Percentiles rank a stretch among this genome's conserved stretches.
Evolutionary conservation across 2,113 vertebrate species (phyloP).

Genomic region (Verasper variegatus): DNA sequence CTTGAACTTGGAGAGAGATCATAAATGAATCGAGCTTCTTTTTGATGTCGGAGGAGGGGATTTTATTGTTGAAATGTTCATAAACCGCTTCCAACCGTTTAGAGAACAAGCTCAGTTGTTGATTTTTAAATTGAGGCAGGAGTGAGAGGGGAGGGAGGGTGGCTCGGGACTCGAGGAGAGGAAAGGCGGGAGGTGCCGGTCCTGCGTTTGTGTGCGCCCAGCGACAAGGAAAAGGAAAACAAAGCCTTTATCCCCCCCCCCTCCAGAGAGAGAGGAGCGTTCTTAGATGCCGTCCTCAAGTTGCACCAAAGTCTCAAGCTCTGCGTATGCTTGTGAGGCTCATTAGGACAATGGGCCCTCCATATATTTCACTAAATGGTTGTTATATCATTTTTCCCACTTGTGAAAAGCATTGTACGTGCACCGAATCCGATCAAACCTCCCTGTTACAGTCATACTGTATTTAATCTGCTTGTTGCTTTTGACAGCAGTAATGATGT

Average conservation of each 20-base stretch:
- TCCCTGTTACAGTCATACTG: slow-evolving; percentile 43
- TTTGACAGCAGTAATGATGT: slow-evolving; percentile 64
- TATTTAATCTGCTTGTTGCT: slow-evolving; percentile 66
- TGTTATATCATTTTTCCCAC: slow-evolving; percentile 39
- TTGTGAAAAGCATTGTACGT: slow-evolving; percentile 31
- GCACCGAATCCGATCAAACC: slow-evolving; percentile 33
- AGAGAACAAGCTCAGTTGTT: slow-evolving; percentile 81
- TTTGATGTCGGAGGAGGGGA: slow-evolving; percentile 95
- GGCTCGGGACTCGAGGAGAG: slow-evolving; percentile 17
- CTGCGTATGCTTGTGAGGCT: slow-evolving; percentile 48
- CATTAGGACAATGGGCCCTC: slow-evolving; percentile 49
- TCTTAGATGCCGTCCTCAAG: too few species aligned
- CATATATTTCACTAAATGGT: slow-evolving; percentile 52
- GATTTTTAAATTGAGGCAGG: slow-evolving; percentile 77
- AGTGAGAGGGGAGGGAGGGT: slow-evolving; percentile 17
- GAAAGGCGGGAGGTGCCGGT: slow-evolving; percentile 46
- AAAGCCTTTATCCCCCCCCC: slow-evolving; percentile 53
- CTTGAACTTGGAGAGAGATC: slow-evolving; percentile 99
- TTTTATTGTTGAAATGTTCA: slow-evolving; percentile 97
- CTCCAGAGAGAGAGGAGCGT: too few species aligned
- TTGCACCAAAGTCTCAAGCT: not conserved
- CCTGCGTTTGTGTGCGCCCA: slow-evolving; percentile 56
- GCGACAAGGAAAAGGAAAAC: slow-evolving; percentile 62
- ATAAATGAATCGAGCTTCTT: slow-evolving; percentile 95
- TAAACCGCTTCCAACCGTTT: slow-evolving; percentile 90